Conservation (phyloP, 2,888 invertebrate genomes). For the Criorhina ranunculi region DNA sequence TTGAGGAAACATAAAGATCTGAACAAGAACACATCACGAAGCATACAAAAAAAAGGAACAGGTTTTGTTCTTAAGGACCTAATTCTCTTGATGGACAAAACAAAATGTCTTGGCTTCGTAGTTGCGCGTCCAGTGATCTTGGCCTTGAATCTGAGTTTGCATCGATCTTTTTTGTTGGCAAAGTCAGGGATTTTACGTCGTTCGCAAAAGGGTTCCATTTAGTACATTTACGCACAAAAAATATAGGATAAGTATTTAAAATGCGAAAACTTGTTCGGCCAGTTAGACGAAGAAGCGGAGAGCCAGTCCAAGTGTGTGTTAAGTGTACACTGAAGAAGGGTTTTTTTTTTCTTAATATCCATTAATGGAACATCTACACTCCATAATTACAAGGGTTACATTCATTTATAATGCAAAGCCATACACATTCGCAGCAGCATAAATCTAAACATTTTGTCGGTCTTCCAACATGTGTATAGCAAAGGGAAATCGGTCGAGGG, state of each 20-base stretch:
- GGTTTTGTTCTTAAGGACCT: slow-evolving; percentile 11
- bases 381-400: too few species aligned
- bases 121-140: slow-evolving; percentile 18
- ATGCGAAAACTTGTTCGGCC: slow-evolving; percentile 19
- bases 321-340: slow-evolving; percentile 11
- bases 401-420: too few species aligned
- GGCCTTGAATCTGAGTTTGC: slow-evolving; percentile 37
- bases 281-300: not conserved
- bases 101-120: not conserved
- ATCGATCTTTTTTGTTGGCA: slow-evolving; percentile 29
- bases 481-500: too few species aligned
- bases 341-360: slow-evolving; percentile 3
- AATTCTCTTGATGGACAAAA: slow-evolving; percentile 5
- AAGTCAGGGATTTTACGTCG: slow-evolving; percentile 33
- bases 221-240: slow-evolving; percentile 22
- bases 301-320: slow-evolving; percentile 26
- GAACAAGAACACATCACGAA: not conserved
- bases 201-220: not conserved
- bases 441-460: too few species aligned
- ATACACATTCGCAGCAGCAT: too few species aligned
- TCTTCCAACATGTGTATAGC: too few species aligned
- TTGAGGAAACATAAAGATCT: slow-evolving; percentile 34
- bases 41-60: too few species aligned
- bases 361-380: too few species aligned
- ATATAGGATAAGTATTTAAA: not conserved